Conservation (phyloP, 2,888 invertebrate species). For the Polyommatus iphigenia region DNA sequence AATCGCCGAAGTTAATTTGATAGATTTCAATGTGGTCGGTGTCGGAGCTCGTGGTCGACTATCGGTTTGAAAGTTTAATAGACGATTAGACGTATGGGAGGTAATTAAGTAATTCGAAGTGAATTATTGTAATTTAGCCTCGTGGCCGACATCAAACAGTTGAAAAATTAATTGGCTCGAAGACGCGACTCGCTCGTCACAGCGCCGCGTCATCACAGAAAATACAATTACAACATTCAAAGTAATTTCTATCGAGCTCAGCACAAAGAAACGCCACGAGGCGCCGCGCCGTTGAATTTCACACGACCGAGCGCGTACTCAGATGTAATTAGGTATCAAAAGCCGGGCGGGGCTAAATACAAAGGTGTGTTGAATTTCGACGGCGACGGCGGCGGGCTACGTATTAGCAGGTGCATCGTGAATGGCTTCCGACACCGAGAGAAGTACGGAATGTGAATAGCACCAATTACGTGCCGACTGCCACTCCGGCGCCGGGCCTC, state of each 20-base stretch:
- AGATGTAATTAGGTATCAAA: slow-evolving; percentile 11
- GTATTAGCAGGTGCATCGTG: slow-evolving; percentile 14
- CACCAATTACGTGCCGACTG: slow-evolving; percentile 47
- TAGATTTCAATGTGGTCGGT: not conserved
- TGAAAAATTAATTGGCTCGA: slow-evolving; percentile 8
- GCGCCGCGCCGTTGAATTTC: not conserved
- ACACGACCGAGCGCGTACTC: slow-evolving; percentile 1
- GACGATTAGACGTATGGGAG: not conserved
- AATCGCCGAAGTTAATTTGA: not conserved
- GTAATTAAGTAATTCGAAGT: not conserved
- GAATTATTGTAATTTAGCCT: not conserved
- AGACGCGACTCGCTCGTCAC: not conserved
- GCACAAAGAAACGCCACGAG: not conserved
- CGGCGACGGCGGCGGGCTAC: not conserved
- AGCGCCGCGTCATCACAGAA: not conserved
- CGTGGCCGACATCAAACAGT: slow-evolving; percentile 1
- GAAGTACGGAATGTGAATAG: slow-evolving; percentile 42
- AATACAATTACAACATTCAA: slow-evolving; percentile 14
- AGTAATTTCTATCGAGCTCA: not conserved
- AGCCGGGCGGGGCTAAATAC: not conserved
- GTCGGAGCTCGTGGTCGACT: not conserved
- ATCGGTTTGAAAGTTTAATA: not conserved
- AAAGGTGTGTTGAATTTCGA: not conserved
- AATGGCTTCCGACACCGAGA: slow-evolving; percentile 10
- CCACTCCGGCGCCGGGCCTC: slow-evolving; percentile 42